Evolutionary conservation across 1,140 invertebrate genomes (phyloP), one percentile per base, ranked within the genome.

Genomic region (Drosophila sechellia): DNA sequence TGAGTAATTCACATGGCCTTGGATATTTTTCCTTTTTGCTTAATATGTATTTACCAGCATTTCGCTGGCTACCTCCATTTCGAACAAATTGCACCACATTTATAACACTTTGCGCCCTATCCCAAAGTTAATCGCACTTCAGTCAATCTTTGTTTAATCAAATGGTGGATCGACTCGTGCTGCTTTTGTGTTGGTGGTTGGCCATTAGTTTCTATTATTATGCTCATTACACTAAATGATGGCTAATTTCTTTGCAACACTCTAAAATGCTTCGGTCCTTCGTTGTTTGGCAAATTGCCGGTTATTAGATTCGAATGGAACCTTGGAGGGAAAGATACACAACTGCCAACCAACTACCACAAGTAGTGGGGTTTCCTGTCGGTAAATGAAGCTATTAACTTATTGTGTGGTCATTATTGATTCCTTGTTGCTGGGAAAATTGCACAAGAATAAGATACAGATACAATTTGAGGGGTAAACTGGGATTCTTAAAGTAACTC

Each of bases 201-300:
- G 34, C 69, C 75, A 87, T 86, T 86, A 86, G 79, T 83, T 87
- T 60, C 71, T 87, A 81, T 86, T 87, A 86, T 86, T 86, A 83
- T 83, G 40, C 81, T 87, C 81, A 86, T 86, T 86, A 86, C 61
- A 63, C 79, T 86, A 86, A 85, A 86, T 86, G 79, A 65, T 79
- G 55, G 83, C 83, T 86, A 86, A 86, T 86, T 87, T 86, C 83
- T 86, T 87, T 79, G 73, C 77, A 87, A 87, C 83, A 87, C 81
- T 86, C 79, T 86, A 86, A 86, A 86, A 79, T 83, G 78, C 59
- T 34, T 58, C 10, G 22, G 40, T 37, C 42, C 40, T 43, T 46
- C 74, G 78, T 63, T 87, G 78, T 81, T 63, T 76, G 72, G 83
- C 83, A 86, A 86, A 86, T 86, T 75, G 48, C 58, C 40, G 78